phyloP scores from a whole-genome alignment of 2,888 invertebrate genomes.

The Octonoba sinensis region DNA sequence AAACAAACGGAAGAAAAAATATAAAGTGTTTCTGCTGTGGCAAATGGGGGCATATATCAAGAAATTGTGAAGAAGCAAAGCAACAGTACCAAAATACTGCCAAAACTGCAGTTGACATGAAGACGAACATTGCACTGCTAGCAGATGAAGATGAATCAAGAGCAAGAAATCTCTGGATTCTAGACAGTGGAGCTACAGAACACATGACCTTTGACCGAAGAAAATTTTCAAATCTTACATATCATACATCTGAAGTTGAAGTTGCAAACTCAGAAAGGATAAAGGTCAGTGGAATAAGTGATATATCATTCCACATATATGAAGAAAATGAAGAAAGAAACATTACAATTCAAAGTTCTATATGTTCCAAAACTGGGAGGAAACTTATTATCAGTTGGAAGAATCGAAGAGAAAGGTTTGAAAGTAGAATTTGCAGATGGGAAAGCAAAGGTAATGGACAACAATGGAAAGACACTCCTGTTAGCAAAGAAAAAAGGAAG shows the following conservation, averaged over 20 bases:
- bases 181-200: constrained; percentile 37
- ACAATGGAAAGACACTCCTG: constrained; percentile 5
- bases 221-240: not conserved
- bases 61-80: constrained; percentile 19
- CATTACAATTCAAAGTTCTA: constrained; percentile 7
- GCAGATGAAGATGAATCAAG: not conserved
- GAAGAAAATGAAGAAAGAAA: not conserved
- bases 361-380: constrained; percentile 26
- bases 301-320: not conserved
- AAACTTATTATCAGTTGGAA: constrained; percentile 25
- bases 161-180: constrained; percentile 9
- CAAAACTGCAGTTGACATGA: constrained; percentile 27
- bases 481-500: constrained; percentile 15
- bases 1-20: not conserved
- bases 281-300: constrained; percentile 12
- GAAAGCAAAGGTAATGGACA: constrained; percentile 13
- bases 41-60: constrained; percentile 18
- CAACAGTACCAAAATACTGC: not conserved
- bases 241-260: constrained; percentile 13
- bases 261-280: constrained; percentile 28
- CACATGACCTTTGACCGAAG: constrained; percentile 26
- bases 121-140: constrained; percentile 4
- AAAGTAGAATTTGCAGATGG: constrained; percentile 22
- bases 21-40: constrained; percentile 18
- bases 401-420: constrained; percentile 29